Evolutionary conservation across 2,113 vertebrate species (phyloP), one percentile per base, ranked within the genome.

Genomic region (Rana temporaria): DNA sequence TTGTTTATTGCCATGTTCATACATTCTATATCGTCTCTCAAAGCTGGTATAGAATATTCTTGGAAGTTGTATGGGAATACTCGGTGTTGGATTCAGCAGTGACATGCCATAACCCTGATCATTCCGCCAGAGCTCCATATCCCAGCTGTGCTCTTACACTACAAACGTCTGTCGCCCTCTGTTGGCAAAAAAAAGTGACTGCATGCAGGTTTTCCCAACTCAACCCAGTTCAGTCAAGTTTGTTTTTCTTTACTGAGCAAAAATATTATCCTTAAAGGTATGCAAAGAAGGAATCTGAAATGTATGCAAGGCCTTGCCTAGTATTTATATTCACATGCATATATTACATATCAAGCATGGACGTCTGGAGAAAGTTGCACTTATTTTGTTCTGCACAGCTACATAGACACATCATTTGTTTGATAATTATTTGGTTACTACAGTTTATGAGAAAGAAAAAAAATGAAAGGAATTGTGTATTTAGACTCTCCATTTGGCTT

Each of bases 21-120:
- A 12, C 42, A 48, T 48, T 48, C 12, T 8, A 48, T 12, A 48
- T 48, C 42, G 8, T 1, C 42, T 11, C 1, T 12, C 9, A 12
- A 11, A 14, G 42, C 42, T 48, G 18, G 3, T 20, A 18, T 42
- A 20, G 14, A 20, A 48, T 22, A 52, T 17, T 22, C 48, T 70
- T 26, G 16, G 4, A 30, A 30, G 26, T 30, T 30, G 3, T 30
- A 30, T 30, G 26, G 26, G 26, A 30, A 30, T 30, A 30, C 26
- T 30, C 26, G 3, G 26, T 30, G 26, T 3, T 30, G 26, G 26
- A 30, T 30, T 30, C 86, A 91, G 90, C 88, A 87, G 89, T 92
- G 89, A 92, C 91, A 93, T 55, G 16, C 17, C 93, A 88, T 92
- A 92, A 93, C 91, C 90, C 89, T 91, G 88, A 91, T 91, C 88